Evolutionary conservation across 2,888 invertebrate species (phyloP), one percentile per base, ranked within the genome.

Genomic region (Trichogramma evanescens): DNA sequence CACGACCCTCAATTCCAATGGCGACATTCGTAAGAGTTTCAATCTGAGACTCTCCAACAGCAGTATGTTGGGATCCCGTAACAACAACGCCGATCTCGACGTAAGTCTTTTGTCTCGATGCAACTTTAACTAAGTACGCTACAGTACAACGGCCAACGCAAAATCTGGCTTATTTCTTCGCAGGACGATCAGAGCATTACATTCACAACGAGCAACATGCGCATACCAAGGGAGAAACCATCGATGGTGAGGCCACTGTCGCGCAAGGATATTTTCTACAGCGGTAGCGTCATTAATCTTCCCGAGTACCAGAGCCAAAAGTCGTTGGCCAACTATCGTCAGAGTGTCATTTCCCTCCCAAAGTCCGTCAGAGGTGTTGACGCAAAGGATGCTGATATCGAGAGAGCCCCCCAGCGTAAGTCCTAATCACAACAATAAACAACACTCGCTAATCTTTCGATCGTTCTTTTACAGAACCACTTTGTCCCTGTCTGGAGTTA

Each of bases 211-310:
- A 77, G 76, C 62, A 77, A 74, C 64, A 71, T 70, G 42, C 70
- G 73, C 56, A 77, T 72, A 26, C 73, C 76, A 43, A 78, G 78
- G 63, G 84, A 84, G 69, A 82, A 82, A 65, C 81, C 84, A 52
- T 82, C 86, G 66, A 91, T 93, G 82, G 89, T 93, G 10, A 85
- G 95, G 13, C 96, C 96, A 4, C 80, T 97, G 80, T 95, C 95
- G 6, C 84, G 95, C 57, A 95, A 95, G 74, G 98, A 98, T 79
- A 96, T 97, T 72, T 97, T 98, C 82, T 97, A 97, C 80, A 94
- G 95, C 3, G 96, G 98, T 42, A 95, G 95, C 52, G 91, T 98
- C 39, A 84, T 89, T 63, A 93, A 97, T 80, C 83, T 98, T 70
- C 93, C 93, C 0, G 95, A 95, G 79, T 96, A 89, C 80, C 91